These are phyloP conservation scores for Oxyura jamaicensis DNA, from an alignment of 2,113 vertebrate genomes.

Conservation along the genomic window DNA sequence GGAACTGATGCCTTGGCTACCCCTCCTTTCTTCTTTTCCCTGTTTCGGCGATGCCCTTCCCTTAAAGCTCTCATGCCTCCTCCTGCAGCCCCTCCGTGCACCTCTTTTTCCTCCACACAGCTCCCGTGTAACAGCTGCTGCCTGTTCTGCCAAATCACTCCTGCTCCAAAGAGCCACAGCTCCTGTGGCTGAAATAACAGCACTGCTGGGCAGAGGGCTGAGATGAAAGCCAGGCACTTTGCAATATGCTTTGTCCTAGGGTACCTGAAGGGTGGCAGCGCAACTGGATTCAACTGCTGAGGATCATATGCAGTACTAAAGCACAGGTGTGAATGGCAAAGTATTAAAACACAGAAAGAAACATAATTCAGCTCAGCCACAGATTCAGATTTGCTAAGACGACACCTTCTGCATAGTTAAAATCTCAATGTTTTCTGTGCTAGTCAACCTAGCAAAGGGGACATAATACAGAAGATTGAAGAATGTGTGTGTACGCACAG, in stretches of 20 bases:
- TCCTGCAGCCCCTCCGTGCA: not conserved
- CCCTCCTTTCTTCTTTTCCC: not conserved
- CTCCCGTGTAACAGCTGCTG: not conserved
- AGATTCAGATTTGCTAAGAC: not conserved
- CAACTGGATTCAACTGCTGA: slow-evolving; percentile 45
- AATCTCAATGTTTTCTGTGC: not conserved
- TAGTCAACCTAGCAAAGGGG: not conserved
- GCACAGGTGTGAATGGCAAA: slow-evolving; percentile 40
- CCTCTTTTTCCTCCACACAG: not conserved
- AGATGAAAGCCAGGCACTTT: not conserved
- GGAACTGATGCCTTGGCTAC: not conserved
- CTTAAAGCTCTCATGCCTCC: not conserved
- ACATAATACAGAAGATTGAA: not conserved
- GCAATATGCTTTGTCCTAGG: slow-evolving; percentile 28
- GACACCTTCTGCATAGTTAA: not conserved
- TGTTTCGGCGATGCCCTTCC: not conserved
- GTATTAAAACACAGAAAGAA: slow-evolving; percentile 49
- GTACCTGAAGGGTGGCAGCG: slow-evolving; percentile 55
- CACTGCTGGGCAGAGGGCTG: not conserved
- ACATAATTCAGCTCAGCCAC: not conserved
- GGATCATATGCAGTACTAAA: slow-evolving; percentile 55
- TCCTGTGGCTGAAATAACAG: not conserved
- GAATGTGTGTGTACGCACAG: not conserved
- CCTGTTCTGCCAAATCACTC: not conserved
- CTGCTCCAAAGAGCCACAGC: not conserved